A percentile compares a stretch with the other conserved stretches of the same genome.
Conservation (phyloP, 2,113 vertebrate genomes). For the Apodemus sylvaticus region DNA sequence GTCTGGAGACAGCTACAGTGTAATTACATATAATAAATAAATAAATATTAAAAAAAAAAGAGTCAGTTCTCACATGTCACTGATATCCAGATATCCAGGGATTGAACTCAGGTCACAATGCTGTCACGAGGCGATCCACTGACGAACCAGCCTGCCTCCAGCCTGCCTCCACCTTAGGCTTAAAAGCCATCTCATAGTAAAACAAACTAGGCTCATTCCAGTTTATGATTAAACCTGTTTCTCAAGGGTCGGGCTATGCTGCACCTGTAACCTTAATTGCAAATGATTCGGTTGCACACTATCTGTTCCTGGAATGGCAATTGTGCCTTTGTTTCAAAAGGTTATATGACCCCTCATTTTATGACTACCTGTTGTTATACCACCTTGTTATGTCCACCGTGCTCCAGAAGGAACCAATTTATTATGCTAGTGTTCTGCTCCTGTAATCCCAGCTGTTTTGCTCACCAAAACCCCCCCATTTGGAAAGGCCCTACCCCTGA, state of each 20-base stretch:
- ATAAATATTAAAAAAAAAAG: too few species aligned
- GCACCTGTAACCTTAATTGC: too few species aligned
- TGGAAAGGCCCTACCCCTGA: not conserved
- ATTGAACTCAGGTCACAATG: not conserved
- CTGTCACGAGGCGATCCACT: not conserved
- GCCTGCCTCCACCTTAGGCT: not conserved
- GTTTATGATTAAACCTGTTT: too few species aligned
- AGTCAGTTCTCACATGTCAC: not conserved
- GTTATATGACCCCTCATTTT: not conserved
- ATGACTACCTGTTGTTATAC: not conserved
- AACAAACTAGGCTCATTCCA: too few species aligned
- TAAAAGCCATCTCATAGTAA: too few species aligned
- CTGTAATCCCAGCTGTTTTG: not conserved
- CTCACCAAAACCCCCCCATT: not conserved
- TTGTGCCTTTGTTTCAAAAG: not conserved
- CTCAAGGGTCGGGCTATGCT: too few species aligned
- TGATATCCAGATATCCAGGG: not conserved
- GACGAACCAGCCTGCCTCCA: not conserved
- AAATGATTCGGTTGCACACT: too few species aligned
- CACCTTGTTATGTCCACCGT: not conserved
- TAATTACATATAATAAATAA: too few species aligned
- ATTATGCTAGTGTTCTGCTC: not conserved
- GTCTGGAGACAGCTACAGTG: too few species aligned
- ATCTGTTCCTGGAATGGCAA: too few species aligned
- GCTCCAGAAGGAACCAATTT: not conserved